phyloP scores from a whole-genome alignment of 2,888 invertebrate species.

The Barypeithes pellucidus region DNA sequence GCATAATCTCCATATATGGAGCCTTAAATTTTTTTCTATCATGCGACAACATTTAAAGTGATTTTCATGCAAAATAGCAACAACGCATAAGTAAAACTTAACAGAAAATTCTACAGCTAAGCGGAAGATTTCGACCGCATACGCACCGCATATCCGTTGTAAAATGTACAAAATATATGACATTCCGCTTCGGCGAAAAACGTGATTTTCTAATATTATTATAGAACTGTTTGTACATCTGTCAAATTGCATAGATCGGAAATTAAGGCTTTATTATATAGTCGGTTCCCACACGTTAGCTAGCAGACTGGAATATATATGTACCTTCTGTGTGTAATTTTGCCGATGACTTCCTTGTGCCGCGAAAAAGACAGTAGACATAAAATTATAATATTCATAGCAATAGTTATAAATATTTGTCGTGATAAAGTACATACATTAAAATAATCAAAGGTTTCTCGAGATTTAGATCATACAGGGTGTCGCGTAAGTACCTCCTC shows the following conservation, averaged over 20 bases:
- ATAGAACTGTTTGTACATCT: slow-evolving; percentile 20
- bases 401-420: too few species aligned
- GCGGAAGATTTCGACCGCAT: slow-evolving; percentile 51
- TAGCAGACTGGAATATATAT: slow-evolving; percentile 18
- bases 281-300: slow-evolving; percentile 39
- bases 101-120: slow-evolving; percentile 44
- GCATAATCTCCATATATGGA: slow-evolving; percentile 25
- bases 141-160: slow-evolving; percentile 46
- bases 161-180: slow-evolving; percentile 51
- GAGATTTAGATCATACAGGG: too few species aligned
- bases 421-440: too few species aligned
- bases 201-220: slow-evolving; percentile 9
- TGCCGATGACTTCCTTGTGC: too few species aligned
- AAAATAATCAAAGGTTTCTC: too few species aligned
- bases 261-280: slow-evolving; percentile 36
- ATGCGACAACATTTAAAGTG: slow-evolving; percentile 40
- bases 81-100: slow-evolving; percentile 41
- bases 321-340: slow-evolving; percentile 9
- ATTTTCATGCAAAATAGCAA: slow-evolving; percentile 55
- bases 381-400: too few species aligned
- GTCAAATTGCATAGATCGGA: slow-evolving; percentile 23
- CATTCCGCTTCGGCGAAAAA: slow-evolving; percentile 38
- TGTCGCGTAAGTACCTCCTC: too few species aligned
- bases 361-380: too few species aligned
- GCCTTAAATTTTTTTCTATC: slow-evolving; percentile 18